Conservation (phyloP, 2,113 vertebrate species). For the Agelaius phoeniceus region DNA sequence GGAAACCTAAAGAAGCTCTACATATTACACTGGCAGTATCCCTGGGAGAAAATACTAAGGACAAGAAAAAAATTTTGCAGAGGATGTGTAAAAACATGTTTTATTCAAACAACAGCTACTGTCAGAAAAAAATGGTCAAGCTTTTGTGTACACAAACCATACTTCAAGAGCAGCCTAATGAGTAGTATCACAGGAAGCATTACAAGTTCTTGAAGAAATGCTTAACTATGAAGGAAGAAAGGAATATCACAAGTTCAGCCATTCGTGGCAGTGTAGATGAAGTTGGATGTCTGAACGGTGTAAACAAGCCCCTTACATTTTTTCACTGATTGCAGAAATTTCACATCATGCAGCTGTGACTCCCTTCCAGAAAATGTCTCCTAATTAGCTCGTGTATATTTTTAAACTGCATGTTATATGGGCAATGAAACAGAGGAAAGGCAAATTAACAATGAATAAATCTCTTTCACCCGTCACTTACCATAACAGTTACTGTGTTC, state of each 20-base stretch:
- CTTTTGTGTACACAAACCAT: not conserved
- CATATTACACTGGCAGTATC: not conserved
- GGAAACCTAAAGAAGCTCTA: not conserved
- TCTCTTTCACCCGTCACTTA: conserved; percentile 2
- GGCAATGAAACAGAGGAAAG: conserved; percentile 5
- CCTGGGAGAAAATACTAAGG: not conserved
- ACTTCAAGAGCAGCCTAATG: not conserved
- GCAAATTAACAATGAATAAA: conserved; percentile 19
- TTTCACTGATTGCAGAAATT: conserved; percentile 1
- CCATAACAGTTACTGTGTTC: not conserved
- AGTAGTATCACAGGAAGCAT: not conserved
- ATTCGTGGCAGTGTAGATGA: not conserved
- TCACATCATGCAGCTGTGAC: not conserved
- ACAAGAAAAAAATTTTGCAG: conserved; percentile 18
- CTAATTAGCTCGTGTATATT: conserved; percentile 17
- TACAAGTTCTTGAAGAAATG: conserved; percentile 10
- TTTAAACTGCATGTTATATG: not conserved
- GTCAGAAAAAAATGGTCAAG: conserved; percentile 20
- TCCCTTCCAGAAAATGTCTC: conserved; percentile 1
- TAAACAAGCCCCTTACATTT: conserved; percentile 22
- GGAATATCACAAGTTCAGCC: conserved; percentile 24
- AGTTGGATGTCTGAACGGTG: not conserved
- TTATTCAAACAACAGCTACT: conserved; percentile 17
- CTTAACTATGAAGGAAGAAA: not conserved
- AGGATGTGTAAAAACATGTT: not conserved